Conservation (phyloP, 2,797 vertebrate species). For the Coregonus suidteri region DNA sequence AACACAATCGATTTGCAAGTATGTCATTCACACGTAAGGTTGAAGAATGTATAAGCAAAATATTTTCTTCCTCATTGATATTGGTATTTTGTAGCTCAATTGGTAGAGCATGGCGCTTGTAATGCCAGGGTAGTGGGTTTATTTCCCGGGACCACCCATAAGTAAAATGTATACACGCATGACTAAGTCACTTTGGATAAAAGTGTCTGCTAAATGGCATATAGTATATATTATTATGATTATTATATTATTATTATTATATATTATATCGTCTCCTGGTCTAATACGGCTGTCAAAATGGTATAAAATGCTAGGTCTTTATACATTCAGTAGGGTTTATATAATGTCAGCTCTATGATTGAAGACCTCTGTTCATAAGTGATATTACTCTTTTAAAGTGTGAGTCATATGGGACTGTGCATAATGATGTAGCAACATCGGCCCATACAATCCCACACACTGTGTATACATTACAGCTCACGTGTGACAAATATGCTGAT, state of each 20-base stretch:
- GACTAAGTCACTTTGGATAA: too few species aligned
- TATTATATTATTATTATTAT: too few species aligned
- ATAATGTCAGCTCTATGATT: slow-evolving; percentile 61
- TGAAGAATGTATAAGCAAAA: not conserved
- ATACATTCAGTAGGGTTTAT: slow-evolving; percentile 50
- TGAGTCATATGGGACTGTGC: slow-evolving; percentile 27
- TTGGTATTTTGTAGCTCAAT: not conserved
- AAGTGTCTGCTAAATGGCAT: too few species aligned
- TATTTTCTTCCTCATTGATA: not conserved
- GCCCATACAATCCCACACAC: slow-evolving; percentile 30
- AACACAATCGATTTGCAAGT: too few species aligned
- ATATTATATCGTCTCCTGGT: not conserved
- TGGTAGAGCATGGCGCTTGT: too few species aligned
- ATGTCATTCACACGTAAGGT: not conserved
- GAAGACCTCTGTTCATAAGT: slow-evolving; percentile 44
- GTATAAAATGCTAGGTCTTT: not conserved
- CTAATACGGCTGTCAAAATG: not conserved
- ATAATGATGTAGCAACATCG: slow-evolving; percentile 41
- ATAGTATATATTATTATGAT: too few species aligned
- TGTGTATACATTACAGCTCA: slow-evolving; percentile 14
- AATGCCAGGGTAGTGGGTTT: too few species aligned
- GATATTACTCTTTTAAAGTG: slow-evolving; percentile 52
- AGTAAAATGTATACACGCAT: too few species aligned
- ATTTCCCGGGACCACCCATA: too few species aligned
- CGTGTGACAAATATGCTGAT: slow-evolving; percentile 46